Conservation (phyloP, 2,113 vertebrate genomes). For the Eira barbara region DNA sequence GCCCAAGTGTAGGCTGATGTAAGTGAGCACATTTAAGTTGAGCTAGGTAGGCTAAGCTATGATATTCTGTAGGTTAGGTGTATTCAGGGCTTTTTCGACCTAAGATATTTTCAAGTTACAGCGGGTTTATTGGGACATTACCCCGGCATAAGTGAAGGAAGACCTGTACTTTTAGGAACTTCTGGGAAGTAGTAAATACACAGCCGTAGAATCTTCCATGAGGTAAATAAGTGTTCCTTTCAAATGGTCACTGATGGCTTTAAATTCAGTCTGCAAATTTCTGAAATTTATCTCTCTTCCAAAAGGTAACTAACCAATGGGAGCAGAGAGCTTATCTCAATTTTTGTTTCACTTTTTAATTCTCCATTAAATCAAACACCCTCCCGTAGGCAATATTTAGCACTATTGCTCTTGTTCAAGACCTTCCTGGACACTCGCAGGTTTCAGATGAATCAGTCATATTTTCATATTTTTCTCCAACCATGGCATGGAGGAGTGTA, state of each 20-base stretch:
- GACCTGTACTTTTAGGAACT: constrained; percentile 25
- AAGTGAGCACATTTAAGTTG: neutral
- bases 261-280: constrained; percentile 29
- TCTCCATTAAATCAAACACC: neutral
- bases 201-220: constrained; percentile 10
- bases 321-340: neutral
- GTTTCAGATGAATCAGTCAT: neutral
- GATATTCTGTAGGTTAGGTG: neutral
- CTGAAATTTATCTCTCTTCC: neutral
- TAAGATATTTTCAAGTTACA: neutral
- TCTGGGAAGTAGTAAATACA: constrained; percentile 11
- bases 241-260: neutral
- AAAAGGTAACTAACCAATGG: constrained; percentile 18
- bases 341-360: neutral
- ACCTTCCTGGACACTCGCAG: neutral
- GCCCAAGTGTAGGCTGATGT: neutral
- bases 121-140: neutral
- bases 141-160: neutral
- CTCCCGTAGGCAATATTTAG: neutral
- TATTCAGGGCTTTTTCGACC: neutral
- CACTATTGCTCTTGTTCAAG: neutral
- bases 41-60: neutral
- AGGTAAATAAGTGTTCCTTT: constrained; percentile 50
- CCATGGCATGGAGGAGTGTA: neutral
- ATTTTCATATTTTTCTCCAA: neutral